These are phyloP conservation scores for Miltochrista miniata DNA, from an alignment of 2,888 invertebrate species.

Conservation along the genomic window DNA sequence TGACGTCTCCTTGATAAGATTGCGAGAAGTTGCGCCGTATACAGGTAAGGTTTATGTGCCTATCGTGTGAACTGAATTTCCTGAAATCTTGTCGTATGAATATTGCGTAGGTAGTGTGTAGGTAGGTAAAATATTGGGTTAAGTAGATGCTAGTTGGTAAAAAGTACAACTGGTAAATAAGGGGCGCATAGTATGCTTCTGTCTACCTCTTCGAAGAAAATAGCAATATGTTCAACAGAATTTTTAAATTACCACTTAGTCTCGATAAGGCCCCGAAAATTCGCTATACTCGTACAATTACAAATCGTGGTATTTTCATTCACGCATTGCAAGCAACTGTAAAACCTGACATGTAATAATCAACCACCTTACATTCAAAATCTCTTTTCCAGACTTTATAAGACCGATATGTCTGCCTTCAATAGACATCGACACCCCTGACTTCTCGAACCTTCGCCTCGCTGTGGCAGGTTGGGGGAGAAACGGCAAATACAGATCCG, in stretches of 20 bases:
- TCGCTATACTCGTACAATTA: too few relatives aligned
- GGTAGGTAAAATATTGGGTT: background rate
- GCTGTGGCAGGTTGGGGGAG: constrained; percentile 75
- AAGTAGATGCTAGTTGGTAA: background rate
- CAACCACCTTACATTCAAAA: too few relatives aligned
- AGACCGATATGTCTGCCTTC: constrained; percentile 72
- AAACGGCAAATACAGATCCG: constrained; percentile 58
- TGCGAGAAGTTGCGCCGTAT: constrained; percentile 59
- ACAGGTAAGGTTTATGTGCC: constrained; percentile 49
- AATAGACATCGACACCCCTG: constrained; percentile 62
- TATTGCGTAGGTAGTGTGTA: too few relatives aligned
- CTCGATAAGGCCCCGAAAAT: too few relatives aligned
- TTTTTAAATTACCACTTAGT: too few relatives aligned
- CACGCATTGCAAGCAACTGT: too few relatives aligned
- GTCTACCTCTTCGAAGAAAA: too few relatives aligned
- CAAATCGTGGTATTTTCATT: too few relatives aligned
- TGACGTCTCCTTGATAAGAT: constrained; percentile 68
- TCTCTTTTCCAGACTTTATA: constrained; percentile 60
- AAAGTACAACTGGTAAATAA: too few relatives aligned
- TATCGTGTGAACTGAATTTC: background rate
- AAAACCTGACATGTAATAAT: too few relatives aligned
- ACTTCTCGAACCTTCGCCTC: constrained; percentile 59
- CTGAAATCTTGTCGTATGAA: background rate
- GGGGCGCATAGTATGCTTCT: too few relatives aligned
- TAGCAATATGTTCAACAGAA: too few relatives aligned